These are phyloP conservation scores for Calycopis cecrops DNA, from an alignment of 1,140 invertebrate genomes.

Conservation along the genomic window DNA sequence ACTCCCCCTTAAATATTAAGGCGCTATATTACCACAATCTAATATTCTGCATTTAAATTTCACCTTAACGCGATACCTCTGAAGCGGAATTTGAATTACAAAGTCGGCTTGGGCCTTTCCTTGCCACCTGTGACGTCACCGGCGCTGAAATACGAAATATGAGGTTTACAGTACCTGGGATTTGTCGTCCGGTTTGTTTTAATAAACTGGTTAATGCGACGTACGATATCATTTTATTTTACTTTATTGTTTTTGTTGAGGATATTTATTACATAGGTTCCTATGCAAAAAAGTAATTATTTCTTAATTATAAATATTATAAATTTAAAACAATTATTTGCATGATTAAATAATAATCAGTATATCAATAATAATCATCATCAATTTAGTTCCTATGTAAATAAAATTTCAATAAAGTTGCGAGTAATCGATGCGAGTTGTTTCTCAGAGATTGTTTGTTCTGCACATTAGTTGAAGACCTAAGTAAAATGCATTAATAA, in stretches of 20 bases:
- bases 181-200: slow-evolving; percentile 12
- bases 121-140: slow-evolving; percentile 20
- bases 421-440: no score
- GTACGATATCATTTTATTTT: not conserved
- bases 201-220: not conserved
- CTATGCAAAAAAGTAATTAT: no score
- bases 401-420: no score
- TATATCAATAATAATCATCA: no score
- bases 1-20: slow-evolving; percentile 18
- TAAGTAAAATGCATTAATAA: no score
- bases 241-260: not conserved
- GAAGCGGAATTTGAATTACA: slow-evolving; percentile 24
- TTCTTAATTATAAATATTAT: no score
- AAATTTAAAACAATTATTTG: no score
- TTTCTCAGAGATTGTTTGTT: no score
- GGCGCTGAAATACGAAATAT: slow-evolving; percentile 16
- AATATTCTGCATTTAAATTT: slow-evolving; percentile 22
- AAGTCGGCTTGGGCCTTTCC: slow-evolving; percentile 18
- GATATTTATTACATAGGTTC: no score
- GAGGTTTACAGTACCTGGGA: slow-evolving; percentile 11
- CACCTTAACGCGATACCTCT: slow-evolving; percentile 27
- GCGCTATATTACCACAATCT: slow-evolving; percentile 20
- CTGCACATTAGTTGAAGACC: no score
- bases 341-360: no score
- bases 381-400: no score